A percentile compares a stretch with the other conserved stretches of the same genome.
phyloP scores from a whole-genome alignment of 2,113 vertebrate genomes.

The Saccopteryx bilineata region DNA sequence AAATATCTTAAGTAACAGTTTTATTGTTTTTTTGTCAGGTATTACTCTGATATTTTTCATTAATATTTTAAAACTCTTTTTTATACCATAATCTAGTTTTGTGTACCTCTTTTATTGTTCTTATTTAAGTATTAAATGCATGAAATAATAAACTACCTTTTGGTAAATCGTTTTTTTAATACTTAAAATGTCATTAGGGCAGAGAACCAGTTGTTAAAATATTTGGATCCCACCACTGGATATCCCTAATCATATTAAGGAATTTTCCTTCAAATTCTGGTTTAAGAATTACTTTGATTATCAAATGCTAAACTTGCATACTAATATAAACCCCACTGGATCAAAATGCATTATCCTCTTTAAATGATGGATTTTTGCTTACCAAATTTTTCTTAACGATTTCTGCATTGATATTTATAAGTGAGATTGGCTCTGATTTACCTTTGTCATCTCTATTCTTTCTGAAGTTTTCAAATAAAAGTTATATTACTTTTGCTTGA shows the following conservation, averaged over 20 bases:
- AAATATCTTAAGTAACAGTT: no score
- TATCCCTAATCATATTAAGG: background rate
- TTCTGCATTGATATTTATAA: background rate
- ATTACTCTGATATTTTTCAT: no score
- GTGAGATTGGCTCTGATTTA: background rate
- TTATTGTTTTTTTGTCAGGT: no score
- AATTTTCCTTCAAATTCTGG: background rate
- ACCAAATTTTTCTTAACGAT: background rate
- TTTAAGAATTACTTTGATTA: constrained; percentile 36
- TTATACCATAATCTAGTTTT: no score
- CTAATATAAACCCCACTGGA: background rate
- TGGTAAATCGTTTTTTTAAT: no score
- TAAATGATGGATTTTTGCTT: background rate
- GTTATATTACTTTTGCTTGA: background rate
- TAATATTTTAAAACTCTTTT: no score
- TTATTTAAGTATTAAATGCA: no score
- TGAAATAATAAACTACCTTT: no score
- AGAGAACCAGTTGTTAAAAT: no score
- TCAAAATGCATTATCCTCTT: background rate
- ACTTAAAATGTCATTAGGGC: no score
- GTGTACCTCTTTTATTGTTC: no score
- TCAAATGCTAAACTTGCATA: background rate
- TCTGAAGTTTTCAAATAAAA: constrained; percentile 32
- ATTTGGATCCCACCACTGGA: no score
- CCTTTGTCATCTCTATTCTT: constrained; percentile 27